Percentiles rank a stretch among this genome's conserved stretches.
Evolutionary conservation across 2,113 vertebrate genomes (phyloP).

Genomic region (Porphyrio hochstetteri): DNA sequence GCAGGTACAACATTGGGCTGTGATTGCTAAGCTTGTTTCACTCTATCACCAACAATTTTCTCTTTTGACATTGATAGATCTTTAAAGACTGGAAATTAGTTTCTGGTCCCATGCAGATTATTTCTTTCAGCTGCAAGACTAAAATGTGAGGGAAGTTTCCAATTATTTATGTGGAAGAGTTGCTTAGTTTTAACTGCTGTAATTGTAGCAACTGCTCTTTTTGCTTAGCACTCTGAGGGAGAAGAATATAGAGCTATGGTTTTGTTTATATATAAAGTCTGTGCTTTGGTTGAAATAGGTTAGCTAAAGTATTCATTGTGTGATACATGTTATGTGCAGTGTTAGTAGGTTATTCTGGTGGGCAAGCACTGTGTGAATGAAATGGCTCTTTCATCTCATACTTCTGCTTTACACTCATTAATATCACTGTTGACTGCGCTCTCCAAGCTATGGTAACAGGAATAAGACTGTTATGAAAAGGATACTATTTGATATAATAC

Average conservation of each 20-base stretch:
- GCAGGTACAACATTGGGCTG: neutral
- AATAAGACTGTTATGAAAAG: neutral
- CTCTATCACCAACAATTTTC: neutral
- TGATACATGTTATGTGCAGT: neutral
- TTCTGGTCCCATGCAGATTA: neutral
- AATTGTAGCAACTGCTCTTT: neutral
- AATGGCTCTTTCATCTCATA: neutral
- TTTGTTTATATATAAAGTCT: neutral
- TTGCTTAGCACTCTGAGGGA: neutral
- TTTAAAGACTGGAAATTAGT: neutral
- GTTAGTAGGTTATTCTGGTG: neutral
- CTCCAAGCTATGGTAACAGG: neutral
- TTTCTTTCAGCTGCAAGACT: neutral
- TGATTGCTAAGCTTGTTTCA: neutral
- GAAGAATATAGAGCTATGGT: neutral
- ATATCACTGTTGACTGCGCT: neutral
- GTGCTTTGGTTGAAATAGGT: neutral
- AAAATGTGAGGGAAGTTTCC: neutral
- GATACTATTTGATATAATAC: neutral
- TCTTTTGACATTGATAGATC: neutral
- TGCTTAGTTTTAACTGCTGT: neutral
- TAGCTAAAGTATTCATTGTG: neutral
- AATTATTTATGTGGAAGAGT: neutral
- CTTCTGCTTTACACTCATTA: neutral
- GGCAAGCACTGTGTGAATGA: neutral